These are phyloP conservation scores for Drosophila subobscura DNA, from an alignment of 1,140 invertebrate species.

Conservation along the genomic window DNA sequence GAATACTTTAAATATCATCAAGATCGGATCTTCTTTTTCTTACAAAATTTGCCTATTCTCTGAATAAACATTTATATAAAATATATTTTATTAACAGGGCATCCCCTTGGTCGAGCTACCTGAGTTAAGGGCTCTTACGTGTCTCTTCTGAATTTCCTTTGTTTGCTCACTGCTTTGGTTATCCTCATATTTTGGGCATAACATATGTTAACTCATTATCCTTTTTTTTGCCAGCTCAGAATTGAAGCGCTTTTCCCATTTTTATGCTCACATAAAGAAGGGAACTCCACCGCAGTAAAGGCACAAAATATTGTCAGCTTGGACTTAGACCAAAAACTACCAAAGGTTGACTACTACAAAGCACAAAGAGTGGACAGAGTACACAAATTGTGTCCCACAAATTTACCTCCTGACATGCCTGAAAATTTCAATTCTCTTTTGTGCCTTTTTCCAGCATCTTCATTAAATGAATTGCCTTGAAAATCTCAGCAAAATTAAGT, in stretches of 20 bases:
- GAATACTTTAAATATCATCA: too few species aligned
- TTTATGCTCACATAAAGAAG: too few species aligned
- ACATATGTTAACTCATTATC: constrained; percentile 71
- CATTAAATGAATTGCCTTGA: constrained; percentile 50
- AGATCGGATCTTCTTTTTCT: too few species aligned
- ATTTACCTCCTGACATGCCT: constrained; percentile 8
- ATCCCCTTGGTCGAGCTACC: too few species aligned
- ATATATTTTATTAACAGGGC: too few species aligned
- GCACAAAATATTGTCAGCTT: constrained; percentile 2
- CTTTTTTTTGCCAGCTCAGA: constrained; percentile 35
- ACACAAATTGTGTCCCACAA: constrained; percentile 13
- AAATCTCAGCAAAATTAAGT: constrained; percentile 46
- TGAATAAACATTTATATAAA: too few species aligned
- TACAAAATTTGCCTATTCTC: too few species aligned
- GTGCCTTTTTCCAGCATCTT: constrained; percentile 11
- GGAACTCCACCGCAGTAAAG: background rate
- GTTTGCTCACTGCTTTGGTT: constrained; percentile 23
- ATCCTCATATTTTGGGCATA: constrained; percentile 18
- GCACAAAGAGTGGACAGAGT: background rate
- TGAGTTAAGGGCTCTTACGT: too few species aligned
- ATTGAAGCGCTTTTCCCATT: constrained; percentile 2
- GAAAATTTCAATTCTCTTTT: constrained; percentile 20
- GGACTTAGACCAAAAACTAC: constrained; percentile 11
- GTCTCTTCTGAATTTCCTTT: constrained; percentile 26
- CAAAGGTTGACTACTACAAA: constrained; percentile 19